Base-by-base conservation (phyloP, 1,140 invertebrate species). In the Anastatus disparis region DNA sequence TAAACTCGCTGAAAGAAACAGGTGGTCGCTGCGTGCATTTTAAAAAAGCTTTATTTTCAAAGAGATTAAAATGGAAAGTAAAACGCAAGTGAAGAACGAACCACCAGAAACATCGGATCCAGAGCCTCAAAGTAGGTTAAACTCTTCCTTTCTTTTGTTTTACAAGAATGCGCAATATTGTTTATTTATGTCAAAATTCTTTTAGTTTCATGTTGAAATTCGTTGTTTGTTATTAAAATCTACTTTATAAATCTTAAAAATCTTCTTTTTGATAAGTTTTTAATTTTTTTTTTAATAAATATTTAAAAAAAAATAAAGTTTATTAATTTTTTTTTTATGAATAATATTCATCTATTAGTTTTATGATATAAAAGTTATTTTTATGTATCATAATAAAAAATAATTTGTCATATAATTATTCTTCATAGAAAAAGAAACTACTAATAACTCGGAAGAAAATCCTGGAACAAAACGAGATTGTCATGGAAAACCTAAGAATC, bases 91-190 rank as follows among this genome's bases (percentile, higher is more conserved):
- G 35, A 67, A 72, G 42, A 67, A 27, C 24, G 56, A 72, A 29
- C 64, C 56, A 1, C 70, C 67, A 24, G 70, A 72, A 22, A 2
- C 35, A 15, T 44, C 70, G 63, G 70, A 71, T 59, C 8, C 27
- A 31, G 70, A 72, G 29, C 13, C 64, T 61, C 70, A 66, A 67
- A 66, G 70, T 72, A 72, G 53, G 63, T 72, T 66, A 62, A 66
- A 46, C 40, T 38, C 40, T 15, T 31, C 10, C 4, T 4, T 9
- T 31, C 31, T 31, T 31, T 31, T 3, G 4, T 35, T 24, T 24
- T 50, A 50, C 24, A 22, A 22, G 22, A 44, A 44, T 15, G 3
- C 3, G 15, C 20, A 3, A 59, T 59, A n/a, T 46, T 52, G 22
- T 26, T 40, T 59, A 20, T 40, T 59, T 40, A 24, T 59, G n/a